phyloP scores from a whole-genome alignment of 2,113 vertebrate species.

The Albula glossodonta region DNA sequence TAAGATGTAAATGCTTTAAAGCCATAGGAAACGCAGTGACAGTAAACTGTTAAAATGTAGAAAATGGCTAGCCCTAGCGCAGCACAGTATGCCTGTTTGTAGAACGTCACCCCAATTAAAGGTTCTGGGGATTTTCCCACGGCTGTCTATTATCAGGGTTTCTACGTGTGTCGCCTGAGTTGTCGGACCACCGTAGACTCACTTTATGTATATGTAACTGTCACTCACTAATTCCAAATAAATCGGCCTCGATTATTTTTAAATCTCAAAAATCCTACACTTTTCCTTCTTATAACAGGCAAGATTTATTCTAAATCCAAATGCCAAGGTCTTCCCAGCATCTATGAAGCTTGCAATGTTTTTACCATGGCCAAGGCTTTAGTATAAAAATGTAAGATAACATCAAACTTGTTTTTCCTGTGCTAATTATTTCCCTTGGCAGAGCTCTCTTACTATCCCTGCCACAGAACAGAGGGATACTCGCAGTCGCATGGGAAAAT shows the following conservation, averaged over 20 bases:
- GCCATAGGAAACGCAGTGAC: background rate
- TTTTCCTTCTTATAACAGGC: background rate
- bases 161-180: too few species aligned
- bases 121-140: background rate
- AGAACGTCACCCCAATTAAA: background rate
- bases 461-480: slow-evolving; percentile 8
- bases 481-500: slow-evolving; percentile 43
- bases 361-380: background rate
- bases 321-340: slow-evolving; percentile 20
- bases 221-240: background rate
- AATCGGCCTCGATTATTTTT: background rate
- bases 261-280: background rate
- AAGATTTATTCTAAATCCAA: background rate
- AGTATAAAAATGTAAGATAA: slow-evolving; percentile 31
- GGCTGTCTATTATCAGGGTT: background rate
- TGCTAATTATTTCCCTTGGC: slow-evolving; percentile 45
- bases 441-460: slow-evolving; percentile 9
- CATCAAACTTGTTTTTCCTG: slow-evolving; percentile 35
- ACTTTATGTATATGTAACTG: background rate
- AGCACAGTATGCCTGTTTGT: too few species aligned
- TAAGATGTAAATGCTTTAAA: background rate
- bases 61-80: too few species aligned
- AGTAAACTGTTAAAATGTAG: background rate
- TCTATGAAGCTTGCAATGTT: slow-evolving; percentile 18
- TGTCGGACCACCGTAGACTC: background rate